Conservation (phyloP, 2,888 invertebrate genomes). For the Ormyrus thymus region DNA sequence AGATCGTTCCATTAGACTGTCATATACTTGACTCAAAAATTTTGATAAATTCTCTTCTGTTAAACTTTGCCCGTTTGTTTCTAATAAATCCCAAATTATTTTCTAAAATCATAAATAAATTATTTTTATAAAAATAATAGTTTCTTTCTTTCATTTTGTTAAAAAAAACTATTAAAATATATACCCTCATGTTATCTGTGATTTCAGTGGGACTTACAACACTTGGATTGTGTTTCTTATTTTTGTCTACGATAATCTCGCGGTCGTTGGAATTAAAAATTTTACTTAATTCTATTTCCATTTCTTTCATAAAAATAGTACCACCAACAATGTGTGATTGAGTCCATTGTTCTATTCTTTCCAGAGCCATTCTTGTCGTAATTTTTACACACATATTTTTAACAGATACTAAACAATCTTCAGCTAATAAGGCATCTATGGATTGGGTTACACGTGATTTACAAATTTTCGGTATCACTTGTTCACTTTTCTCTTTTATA, state of each 20-base stretch:
- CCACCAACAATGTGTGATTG: slow-evolving; percentile 73
- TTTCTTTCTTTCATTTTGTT: background rate
- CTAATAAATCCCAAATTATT: slow-evolving; percentile 67
- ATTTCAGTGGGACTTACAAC: slow-evolving; percentile 64
- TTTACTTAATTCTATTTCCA: slow-evolving; percentile 64
- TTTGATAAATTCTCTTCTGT: slow-evolving; percentile 58
- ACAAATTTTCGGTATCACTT: slow-evolving; percentile 64
- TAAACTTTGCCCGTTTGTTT: slow-evolving; percentile 62
- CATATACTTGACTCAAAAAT: slow-evolving; percentile 61
- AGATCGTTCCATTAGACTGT: slow-evolving; percentile 64
- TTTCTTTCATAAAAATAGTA: slow-evolving; percentile 67
- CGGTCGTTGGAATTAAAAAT: slow-evolving; percentile 56
- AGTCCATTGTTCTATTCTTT: slow-evolving; percentile 78
- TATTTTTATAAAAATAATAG: background rate
- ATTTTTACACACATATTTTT: slow-evolving; percentile 77
- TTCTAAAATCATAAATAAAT: slow-evolving; percentile 57
- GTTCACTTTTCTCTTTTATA: slow-evolving; percentile 63
- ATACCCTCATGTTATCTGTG: slow-evolving; percentile 65
- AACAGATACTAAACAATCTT: slow-evolving; percentile 76
- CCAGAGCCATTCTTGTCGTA: slow-evolving; percentile 75
- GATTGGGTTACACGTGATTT: slow-evolving; percentile 63
- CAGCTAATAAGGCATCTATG: slow-evolving; percentile 76
- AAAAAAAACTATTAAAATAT: background rate
- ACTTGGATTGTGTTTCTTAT: slow-evolving; percentile 59
- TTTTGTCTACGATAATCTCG: background rate